phyloP scores from a whole-genome alignment of 2,888 invertebrate species.

The Aphodius sticticus region DNA sequence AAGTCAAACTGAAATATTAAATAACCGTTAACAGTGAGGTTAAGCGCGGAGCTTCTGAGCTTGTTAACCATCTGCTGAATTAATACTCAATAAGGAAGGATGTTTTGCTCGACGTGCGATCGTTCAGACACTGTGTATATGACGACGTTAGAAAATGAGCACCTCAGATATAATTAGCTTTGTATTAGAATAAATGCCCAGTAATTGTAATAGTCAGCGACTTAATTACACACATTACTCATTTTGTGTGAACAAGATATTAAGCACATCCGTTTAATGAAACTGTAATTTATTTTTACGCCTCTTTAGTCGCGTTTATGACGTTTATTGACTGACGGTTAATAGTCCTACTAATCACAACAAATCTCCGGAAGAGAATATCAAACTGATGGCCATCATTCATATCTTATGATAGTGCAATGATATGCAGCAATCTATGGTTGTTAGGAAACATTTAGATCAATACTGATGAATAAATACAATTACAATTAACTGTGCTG shows the following conservation, averaged over 20 bases:
- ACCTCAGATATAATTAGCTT: slow-evolving; percentile 12
- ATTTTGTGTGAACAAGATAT: slow-evolving; percentile 13
- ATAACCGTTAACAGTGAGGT: neutral
- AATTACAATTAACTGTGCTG: too few relatives aligned
- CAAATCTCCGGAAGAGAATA: neutral
- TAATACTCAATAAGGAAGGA: slow-evolving; percentile 23
- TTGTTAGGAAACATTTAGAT: neutral
- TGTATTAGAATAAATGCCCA: slow-evolving; percentile 21
- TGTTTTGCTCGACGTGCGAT: neutral
- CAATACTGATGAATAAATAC: neutral
- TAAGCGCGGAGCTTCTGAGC: neutral
- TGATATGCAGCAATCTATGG: neutral
- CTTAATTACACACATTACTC: slow-evolving; percentile 23
- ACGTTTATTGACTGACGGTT: neutral
- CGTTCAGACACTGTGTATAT: neutral
- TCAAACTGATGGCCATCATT: neutral
- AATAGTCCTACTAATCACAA: neutral
- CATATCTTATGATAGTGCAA: neutral
- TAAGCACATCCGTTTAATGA: slow-evolving; percentile 17
- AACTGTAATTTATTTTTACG: slow-evolving; percentile 23
- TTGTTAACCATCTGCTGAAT: slow-evolving; percentile 23
- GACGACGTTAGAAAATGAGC: neutral
- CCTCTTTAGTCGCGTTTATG: neutral
- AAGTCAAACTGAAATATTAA: neutral
- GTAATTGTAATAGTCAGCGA: slow-evolving; percentile 22